phyloP scores from a whole-genome alignment of 2,888 invertebrate species.

The Lochmaea crataegi region DNA sequence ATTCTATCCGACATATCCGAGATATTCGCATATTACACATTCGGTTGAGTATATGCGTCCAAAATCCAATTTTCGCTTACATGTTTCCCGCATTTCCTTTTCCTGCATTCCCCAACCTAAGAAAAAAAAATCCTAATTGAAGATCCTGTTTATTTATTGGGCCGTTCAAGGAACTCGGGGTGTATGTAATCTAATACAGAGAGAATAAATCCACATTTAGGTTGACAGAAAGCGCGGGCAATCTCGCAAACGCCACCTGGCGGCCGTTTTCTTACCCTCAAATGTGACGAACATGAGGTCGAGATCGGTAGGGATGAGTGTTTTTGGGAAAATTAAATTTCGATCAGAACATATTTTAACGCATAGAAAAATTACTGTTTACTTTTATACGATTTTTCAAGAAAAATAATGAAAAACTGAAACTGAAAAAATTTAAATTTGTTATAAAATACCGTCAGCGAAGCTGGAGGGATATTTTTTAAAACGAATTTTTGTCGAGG shows the following conservation, averaged over 20 bases:
- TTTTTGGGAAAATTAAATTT: slow-evolving; percentile 32
- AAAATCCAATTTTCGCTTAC: slow-evolving; percentile 47
- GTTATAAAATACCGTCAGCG: no score
- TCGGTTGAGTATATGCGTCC: slow-evolving; percentile 34
- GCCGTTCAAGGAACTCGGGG: slow-evolving; percentile 60
- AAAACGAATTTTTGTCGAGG: no score
- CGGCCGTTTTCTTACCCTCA: slow-evolving; percentile 42
- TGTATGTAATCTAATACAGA: slow-evolving; percentile 67
- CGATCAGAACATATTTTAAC: neutral
- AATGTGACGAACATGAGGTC: slow-evolving; percentile 36
- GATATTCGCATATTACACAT: slow-evolving; percentile 7
- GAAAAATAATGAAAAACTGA: no score
- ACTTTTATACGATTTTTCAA: no score
- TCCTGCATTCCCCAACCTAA: slow-evolving; percentile 44
- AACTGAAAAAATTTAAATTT: no score
- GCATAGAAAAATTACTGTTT: no score
- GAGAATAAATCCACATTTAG: slow-evolving; percentile 68
- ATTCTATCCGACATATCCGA: neutral
- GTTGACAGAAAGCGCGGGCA: slow-evolving; percentile 65
- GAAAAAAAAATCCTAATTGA: slow-evolving; percentile 63
- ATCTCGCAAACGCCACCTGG: slow-evolving; percentile 57
- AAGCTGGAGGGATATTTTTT: no score
- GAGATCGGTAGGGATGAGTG: slow-evolving; percentile 20
- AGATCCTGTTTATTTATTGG: slow-evolving; percentile 64
- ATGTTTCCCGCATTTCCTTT: slow-evolving; percentile 52